A percentile compares a stretch with the other conserved stretches of the same genome.
Conservation (phyloP, 2,113 vertebrate genomes). For the Craseonycteris thonglongyai region DNA sequence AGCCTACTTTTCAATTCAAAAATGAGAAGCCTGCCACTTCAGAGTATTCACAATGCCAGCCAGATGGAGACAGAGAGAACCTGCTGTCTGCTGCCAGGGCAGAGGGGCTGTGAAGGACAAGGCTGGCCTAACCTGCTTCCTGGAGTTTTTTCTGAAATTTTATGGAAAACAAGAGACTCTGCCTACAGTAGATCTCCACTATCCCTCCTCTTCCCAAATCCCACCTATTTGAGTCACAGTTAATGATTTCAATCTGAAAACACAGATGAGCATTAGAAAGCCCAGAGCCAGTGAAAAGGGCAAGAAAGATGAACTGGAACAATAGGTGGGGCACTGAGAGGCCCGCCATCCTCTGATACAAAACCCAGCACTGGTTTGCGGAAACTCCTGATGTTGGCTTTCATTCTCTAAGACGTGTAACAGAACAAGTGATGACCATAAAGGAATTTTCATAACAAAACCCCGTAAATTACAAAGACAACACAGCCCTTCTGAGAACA, state of each 20-base stretch:
- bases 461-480: background rate
- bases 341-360: no score
- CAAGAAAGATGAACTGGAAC: background rate
- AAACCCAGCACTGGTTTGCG: background rate
- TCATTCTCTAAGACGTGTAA: background rate
- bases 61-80: background rate
- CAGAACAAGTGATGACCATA: background rate
- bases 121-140: no score
- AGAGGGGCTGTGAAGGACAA: background rate
- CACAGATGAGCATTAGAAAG: background rate
- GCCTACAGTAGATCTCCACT: background rate
- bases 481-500: background rate
- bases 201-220: background rate
- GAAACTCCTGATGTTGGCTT: background rate
- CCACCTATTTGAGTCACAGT: background rate
- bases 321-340: background rate
- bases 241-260: background rate
- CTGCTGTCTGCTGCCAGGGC: background rate
- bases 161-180: background rate
- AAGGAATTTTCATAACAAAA: background rate
- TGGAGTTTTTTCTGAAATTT: background rate
- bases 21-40: background rate
- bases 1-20: background rate
- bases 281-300: background rate
- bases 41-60: background rate